Evolutionary conservation across 1,140 invertebrate genomes (phyloP).

Genomic region (Dryas iulia): DNA sequence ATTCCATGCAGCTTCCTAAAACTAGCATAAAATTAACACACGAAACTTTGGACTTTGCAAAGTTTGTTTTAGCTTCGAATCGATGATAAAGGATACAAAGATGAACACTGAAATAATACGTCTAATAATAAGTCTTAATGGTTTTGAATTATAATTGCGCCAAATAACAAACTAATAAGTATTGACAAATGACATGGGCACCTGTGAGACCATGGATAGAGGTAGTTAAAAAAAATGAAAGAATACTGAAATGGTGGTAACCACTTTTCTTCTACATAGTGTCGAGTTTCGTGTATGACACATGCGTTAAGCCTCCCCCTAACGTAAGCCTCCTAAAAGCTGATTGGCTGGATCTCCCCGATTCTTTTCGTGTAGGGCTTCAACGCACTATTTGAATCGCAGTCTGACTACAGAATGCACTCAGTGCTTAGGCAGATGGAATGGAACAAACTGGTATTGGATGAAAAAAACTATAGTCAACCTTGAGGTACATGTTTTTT

Average conservation of each 20-base stretch:
- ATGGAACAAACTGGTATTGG: slow-evolving; percentile 9
- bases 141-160: too few relatives aligned
- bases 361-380: slow-evolving; percentile 44
- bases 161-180: too few relatives aligned
- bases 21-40: not conserved
- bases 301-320: slow-evolving; percentile 28
- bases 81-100: slow-evolving; percentile 15
- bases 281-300: slow-evolving; percentile 30
- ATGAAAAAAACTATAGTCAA: not conserved
- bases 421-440: slow-evolving; percentile 17
- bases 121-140: too few relatives aligned
- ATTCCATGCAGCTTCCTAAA: not conserved
- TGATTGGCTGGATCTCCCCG: slow-evolving; percentile 37
- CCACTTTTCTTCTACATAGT: slow-evolving; percentile 30
- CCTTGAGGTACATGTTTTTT: not conserved
- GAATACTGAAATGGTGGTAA: slow-evolving; percentile 20
- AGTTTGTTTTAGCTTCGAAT: slow-evolving; percentile 3
- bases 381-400: slow-evolving; percentile 39
- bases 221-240: too few relatives aligned
- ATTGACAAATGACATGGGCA: too few relatives aligned
- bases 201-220: too few relatives aligned
- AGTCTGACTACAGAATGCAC: slow-evolving; percentile 24
- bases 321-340: slow-evolving; percentile 25
- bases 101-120: too few relatives aligned
- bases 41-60: not conserved